Conservation (phyloP, 2,888 invertebrate species). For the Lathronympha strigana region DNA sequence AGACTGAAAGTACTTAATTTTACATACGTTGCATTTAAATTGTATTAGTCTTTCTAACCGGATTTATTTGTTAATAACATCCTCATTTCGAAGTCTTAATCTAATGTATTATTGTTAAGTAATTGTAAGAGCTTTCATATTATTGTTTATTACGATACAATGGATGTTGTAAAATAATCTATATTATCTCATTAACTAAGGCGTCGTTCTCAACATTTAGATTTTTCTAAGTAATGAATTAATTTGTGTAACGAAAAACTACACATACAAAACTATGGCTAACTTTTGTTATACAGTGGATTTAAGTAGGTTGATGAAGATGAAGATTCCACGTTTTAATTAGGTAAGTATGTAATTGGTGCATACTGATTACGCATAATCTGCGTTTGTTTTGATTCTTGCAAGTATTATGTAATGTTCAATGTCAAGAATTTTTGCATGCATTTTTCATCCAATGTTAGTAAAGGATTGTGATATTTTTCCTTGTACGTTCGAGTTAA, state of each 20-base stretch:
- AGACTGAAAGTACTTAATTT: too few relatives aligned
- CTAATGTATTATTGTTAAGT: conserved; percentile 18
- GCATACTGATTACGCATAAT: too few relatives aligned
- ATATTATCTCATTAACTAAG: too few relatives aligned
- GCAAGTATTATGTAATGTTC: not conserved
- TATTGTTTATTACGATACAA: not conserved
- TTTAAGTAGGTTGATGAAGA: too few relatives aligned
- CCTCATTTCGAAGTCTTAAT: not conserved
- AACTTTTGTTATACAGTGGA: too few relatives aligned
- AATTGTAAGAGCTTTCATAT: conserved; percentile 5
- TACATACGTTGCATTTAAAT: not conserved
- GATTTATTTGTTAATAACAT: not conserved
- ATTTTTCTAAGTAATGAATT: too few relatives aligned
- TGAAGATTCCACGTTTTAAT: too few relatives aligned
- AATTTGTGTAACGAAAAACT: too few relatives aligned
- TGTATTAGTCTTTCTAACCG: not conserved
- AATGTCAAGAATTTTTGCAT: conserved; percentile 19
- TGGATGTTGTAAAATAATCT: not conserved
- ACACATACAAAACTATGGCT: too few relatives aligned
- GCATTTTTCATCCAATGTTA: conserved; percentile 37
- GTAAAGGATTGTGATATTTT: conserved; percentile 69
- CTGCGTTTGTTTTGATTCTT: not conserved
- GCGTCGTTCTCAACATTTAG: too few relatives aligned
- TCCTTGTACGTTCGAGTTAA: conserved; percentile 55
- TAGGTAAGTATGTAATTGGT: too few relatives aligned